Conservation (phyloP, 1,140 invertebrate species). For the Diorhabda elongata region DNA sequence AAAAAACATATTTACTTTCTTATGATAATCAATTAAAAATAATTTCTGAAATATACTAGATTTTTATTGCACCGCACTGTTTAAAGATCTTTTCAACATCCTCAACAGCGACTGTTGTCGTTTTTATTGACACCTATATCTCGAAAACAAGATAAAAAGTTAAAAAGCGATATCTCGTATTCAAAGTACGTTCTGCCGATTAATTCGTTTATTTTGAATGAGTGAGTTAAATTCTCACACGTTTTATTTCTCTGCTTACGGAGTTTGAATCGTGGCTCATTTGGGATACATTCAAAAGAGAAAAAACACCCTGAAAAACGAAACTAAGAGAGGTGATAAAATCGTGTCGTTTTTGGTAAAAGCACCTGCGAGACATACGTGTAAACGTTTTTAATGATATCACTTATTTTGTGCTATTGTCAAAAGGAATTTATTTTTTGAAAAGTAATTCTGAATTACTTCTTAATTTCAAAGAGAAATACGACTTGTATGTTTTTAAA, state of each 20-base stretch:
- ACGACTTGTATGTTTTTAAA: no score
- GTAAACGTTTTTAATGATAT: not conserved
- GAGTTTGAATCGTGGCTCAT: constrained; percentile 1
- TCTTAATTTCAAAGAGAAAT: no score
- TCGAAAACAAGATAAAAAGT: constrained; percentile 2
- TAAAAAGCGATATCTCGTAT: constrained; percentile 2
- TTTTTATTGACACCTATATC: constrained; percentile 1
- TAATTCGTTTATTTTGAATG: not conserved
- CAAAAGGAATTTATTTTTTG: no score
- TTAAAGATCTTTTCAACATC: not conserved
- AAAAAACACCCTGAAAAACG: not conserved
- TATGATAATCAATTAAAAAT: no score
- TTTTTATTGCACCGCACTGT: not conserved
- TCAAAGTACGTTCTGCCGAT: not conserved
- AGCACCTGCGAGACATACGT: not conserved
- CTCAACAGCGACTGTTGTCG: not conserved
- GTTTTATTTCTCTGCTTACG: not conserved
- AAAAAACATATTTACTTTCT: no score
- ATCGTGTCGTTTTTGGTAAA: not conserved
- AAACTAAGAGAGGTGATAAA: constrained; percentile 1
- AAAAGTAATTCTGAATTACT: no score
- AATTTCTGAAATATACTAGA: no score
- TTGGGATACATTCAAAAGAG: constrained; percentile 2
- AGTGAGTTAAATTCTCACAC: not conserved
- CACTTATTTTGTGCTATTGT: not conserved